Evolutionary conservation across 2,888 invertebrate species (phyloP), one percentile per base, ranked within the genome.

Genomic region (Epiblema foenella): DNA sequence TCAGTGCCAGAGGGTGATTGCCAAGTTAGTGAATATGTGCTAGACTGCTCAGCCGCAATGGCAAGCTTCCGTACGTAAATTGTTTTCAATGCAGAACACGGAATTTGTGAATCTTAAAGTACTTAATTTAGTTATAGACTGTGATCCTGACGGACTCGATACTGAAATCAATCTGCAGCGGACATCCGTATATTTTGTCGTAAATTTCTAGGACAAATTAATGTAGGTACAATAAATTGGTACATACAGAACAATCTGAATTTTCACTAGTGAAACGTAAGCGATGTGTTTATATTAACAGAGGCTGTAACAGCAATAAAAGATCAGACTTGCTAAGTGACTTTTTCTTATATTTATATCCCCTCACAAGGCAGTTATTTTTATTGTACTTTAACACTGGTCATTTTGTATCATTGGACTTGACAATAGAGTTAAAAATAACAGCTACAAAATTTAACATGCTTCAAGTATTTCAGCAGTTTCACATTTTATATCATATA

Each of bases 291-390:
- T 93, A 91, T 93, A 89, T 85, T 84, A 89, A 90, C 84, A 80
- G 86, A 90, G 88, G 93, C 93, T 93, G 92, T 89, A 81, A 91
- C 90, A 92, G 93, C 93, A 93, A 93, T 93, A 91, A 93, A 90
- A 88, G 89, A 91, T 90, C 91, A 87, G 89, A 90, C 89, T 87
- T 89, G 85, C 65, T 65, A 77, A 82, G 75, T 75, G 77, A 74
- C 79, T 78, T 77, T 79, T 82, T 86, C 81, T 75, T 77, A 81
- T 81, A 75, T 69, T 73, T 68, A 59, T 65, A 62, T 46, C 29
- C 52, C 56, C 39, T 65, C n/a, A 42, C 12, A 57, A 24, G 15
- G 49, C 62, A 57, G n/a, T 18, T 18, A 20, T 24, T 57, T 46
- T 49, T 33, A 37, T n/a, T 69, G 68, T 68, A 68, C 68, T 68